Evolutionary conservation across 2,888 invertebrate species (phyloP).

Genomic region (Malachius bipustulatus): DNA sequence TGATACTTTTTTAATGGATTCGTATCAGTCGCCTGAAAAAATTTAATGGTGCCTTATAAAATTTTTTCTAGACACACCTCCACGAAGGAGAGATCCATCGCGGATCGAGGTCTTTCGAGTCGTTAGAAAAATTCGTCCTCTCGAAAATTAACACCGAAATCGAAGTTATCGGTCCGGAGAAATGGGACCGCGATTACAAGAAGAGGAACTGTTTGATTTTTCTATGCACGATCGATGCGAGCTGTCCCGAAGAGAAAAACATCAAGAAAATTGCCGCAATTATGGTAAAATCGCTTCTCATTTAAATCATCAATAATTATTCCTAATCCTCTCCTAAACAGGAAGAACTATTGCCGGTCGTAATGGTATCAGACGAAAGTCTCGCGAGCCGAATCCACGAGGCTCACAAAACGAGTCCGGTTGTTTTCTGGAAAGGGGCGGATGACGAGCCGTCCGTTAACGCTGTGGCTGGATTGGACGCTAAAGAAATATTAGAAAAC

Average conservation of each 20-base stretch:
- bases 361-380: slow-evolving; percentile 36
- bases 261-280: slow-evolving; percentile 57
- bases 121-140: slow-evolving; percentile 51
- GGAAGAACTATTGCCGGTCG: slow-evolving; percentile 42
- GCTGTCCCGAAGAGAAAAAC: slow-evolving; percentile 43
- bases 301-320: slow-evolving; percentile 7
- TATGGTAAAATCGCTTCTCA: too few relatives aligned
- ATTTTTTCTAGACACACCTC: slow-evolving; percentile 39
- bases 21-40: too few relatives aligned
- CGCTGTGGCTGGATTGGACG: slow-evolving; percentile 32
- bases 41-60: too few relatives aligned
- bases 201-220: slow-evolving; percentile 42
- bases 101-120: slow-evolving; percentile 46
- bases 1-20: too few relatives aligned
- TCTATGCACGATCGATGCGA: slow-evolving; percentile 43
- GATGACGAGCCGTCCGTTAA: slow-evolving; percentile 21
- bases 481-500: slow-evolving; percentile 45
- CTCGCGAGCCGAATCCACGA: slow-evolving; percentile 40
- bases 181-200: slow-evolving; percentile 31
- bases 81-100: slow-evolving; percentile 47
- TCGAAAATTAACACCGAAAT: slow-evolving; percentile 41
- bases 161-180: slow-evolving; percentile 32
- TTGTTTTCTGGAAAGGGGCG: slow-evolving; percentile 31
- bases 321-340: slow-evolving; percentile 18
- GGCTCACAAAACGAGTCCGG: slow-evolving; percentile 24